Conservation (phyloP, 1,140 invertebrate species). For the Saccostrea glomerata region DNA sequence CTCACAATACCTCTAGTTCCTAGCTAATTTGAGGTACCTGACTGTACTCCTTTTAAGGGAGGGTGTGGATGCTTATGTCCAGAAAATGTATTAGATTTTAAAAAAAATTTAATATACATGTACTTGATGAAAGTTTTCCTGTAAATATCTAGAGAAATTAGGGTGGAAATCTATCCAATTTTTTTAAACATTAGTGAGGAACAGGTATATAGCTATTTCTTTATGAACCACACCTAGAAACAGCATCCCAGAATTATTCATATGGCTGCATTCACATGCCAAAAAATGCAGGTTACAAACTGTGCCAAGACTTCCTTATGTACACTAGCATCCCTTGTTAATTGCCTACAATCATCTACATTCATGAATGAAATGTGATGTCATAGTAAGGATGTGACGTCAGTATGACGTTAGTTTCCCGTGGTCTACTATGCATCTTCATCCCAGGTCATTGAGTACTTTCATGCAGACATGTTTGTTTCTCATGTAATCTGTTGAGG, state of each 20-base stretch:
- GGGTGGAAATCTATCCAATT: background rate
- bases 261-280: background rate
- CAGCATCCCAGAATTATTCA: background rate
- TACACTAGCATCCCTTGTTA: background rate
- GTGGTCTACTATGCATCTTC: background rate
- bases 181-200: background rate
- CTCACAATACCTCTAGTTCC: too few species aligned
- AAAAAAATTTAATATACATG: too few species aligned
- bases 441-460: background rate
- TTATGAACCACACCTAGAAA: background rate
- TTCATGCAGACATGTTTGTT: background rate
- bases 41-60: too few species aligned
- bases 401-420: background rate
- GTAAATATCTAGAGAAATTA: too few species aligned
- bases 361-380: constrained; percentile 22
- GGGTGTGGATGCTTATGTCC: too few species aligned
- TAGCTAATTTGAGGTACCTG: too few species aligned
- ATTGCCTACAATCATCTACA: background rate
- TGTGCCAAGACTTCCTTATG: background rate
- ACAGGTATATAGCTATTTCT: background rate
- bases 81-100: too few species aligned
- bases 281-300: background rate
- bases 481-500: background rate
- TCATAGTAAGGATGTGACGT: background rate
- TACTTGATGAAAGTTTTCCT: too few species aligned